Conservation (phyloP, 1,140 invertebrate species). For the Ceratina calcarata region DNA sequence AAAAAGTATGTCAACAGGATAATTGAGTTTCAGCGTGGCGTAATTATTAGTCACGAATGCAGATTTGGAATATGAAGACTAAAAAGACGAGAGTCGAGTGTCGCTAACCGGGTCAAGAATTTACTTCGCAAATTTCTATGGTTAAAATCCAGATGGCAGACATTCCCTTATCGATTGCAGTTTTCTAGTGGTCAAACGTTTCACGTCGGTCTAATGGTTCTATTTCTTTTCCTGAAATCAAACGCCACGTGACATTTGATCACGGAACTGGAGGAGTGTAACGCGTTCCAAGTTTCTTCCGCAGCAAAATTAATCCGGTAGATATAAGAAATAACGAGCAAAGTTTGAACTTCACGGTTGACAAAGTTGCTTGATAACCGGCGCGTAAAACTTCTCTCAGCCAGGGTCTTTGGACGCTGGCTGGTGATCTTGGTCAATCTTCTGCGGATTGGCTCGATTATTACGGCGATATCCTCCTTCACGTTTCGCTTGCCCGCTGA, state of each 20-base stretch:
- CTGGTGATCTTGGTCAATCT: slow-evolving; percentile 54
- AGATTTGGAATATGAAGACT: neutral
- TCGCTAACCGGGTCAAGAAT: slow-evolving; percentile 5
- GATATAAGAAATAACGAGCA: slow-evolving; percentile 31
- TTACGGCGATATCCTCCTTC: slow-evolving; percentile 43
- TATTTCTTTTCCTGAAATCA: no score
- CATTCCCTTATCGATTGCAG: neutral
- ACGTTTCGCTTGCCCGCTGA: slow-evolving; percentile 54
- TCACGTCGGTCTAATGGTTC: neutral
- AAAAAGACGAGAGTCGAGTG: neutral
- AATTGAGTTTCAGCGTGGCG: neutral
- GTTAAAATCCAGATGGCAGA: no score
- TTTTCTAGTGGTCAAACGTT: neutral
- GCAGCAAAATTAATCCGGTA: slow-evolving; percentile 27
- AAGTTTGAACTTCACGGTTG: slow-evolving; percentile 58
- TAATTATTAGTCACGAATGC: neutral
- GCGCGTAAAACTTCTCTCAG: slow-evolving; percentile 52
- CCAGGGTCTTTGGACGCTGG: slow-evolving; percentile 40
- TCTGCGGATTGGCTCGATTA: slow-evolving; percentile 51
- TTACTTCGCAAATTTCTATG: neutral
- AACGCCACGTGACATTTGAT: neutral
- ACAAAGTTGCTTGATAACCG: slow-evolving; percentile 52
- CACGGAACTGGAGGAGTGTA: no score
- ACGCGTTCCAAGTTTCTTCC: neutral
- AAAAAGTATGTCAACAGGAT: slow-evolving; percentile 6